Evolutionary conservation across 2,113 vertebrate species (phyloP).

Genomic region (Sinocyclocheilus rhinocerous): DNA sequence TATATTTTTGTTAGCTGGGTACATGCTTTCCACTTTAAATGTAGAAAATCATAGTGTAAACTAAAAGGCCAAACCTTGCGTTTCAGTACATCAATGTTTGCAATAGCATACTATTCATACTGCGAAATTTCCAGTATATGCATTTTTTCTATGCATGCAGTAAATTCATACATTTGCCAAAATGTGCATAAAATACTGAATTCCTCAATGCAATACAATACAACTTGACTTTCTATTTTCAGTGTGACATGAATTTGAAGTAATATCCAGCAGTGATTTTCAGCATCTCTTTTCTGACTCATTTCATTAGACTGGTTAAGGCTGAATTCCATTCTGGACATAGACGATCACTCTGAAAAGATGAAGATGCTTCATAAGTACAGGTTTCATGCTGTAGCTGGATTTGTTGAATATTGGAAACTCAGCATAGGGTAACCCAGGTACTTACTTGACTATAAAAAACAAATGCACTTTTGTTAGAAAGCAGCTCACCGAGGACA

Average conservation of each 20-base stretch:
- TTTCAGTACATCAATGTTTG: neutral
- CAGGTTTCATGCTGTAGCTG: neutral
- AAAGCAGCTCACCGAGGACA: neutral
- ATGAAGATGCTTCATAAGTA: neutral
- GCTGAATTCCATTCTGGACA: neutral
- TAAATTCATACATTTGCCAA: neutral
- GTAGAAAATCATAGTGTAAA: neutral
- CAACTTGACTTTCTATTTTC: neutral
- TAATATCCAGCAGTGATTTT: neutral
- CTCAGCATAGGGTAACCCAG: neutral
- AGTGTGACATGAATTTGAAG: neutral
- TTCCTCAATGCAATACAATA: neutral
- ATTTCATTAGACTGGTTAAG: neutral
- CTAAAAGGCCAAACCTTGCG: neutral
- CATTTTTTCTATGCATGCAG: neutral
- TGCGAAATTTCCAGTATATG: neutral
- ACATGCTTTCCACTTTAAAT: neutral
- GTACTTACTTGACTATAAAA: neutral
- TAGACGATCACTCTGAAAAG: neutral
- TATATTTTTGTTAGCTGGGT: too few species aligned
- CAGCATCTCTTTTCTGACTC: neutral
- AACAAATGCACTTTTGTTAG: neutral
- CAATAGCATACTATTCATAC: neutral
- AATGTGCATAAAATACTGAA: neutral
- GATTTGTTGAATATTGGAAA: neutral